Evolutionary conservation across 64 coral and sea anemone genomes (phyloP).

Genomic region (Anthopleura sola): DNA sequence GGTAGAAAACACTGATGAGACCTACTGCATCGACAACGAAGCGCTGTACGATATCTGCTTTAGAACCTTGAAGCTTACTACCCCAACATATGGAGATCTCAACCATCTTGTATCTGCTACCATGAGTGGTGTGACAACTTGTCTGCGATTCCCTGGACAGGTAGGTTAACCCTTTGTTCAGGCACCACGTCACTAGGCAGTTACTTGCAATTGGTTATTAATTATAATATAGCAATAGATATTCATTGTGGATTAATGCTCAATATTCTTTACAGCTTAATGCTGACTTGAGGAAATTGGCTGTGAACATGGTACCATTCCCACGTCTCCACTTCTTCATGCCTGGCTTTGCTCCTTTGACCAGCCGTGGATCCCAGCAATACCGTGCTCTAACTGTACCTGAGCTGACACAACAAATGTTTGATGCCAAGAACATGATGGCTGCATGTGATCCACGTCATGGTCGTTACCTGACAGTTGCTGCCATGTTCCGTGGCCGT

Average conservation of each 20-base stretch:
- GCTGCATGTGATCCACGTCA: slow-evolving; percentile 68
- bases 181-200: no score
- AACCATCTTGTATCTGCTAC: slow-evolving; percentile 74
- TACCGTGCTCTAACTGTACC: slow-evolving; percentile 61
- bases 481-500: slow-evolving; percentile 65
- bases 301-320: slow-evolving; percentile 82
- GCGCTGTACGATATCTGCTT: slow-evolving; percentile 79
- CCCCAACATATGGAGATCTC: slow-evolving; percentile 72
- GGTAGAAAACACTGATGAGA: slow-evolving; percentile 86
- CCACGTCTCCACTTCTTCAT: slow-evolving; percentile 87
- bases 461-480: slow-evolving; percentile 57
- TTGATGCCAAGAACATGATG: slow-evolving; percentile 80
- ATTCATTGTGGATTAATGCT: no score
- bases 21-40: slow-evolving; percentile 75
- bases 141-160: slow-evolving; percentile 73
- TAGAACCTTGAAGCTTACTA: slow-evolving; percentile 67
- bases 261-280: slow-evolving; percentile 24
- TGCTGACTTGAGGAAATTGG: slow-evolving; percentile 71
- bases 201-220: no score
- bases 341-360: slow-evolving; percentile 70
- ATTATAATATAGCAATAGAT: no score
- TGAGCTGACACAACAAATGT: slow-evolving; percentile 65
- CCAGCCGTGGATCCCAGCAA: slow-evolving; percentile 68
- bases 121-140: slow-evolving; percentile 78
- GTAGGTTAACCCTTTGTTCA: slow-evolving; percentile 3